A percentile compares a stretch with the other conserved stretches of the same genome.
Evolutionary conservation across 1,140 invertebrate species (phyloP).

Genomic region (Sinonovacula constricta): DNA sequence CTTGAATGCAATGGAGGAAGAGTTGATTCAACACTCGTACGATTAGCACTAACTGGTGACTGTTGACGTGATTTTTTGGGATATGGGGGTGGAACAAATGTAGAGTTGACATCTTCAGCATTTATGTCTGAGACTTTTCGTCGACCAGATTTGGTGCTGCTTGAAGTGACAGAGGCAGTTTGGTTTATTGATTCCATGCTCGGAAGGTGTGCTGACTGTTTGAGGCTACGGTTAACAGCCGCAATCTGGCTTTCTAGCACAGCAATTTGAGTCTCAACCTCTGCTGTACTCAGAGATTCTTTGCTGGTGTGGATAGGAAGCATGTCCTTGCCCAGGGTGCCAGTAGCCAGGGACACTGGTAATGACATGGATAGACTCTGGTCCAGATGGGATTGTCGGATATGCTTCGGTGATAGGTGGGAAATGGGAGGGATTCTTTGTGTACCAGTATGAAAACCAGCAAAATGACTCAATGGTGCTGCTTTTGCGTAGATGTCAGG

Average conservation of each 20-base stretch:
- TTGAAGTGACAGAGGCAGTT: constrained; percentile 27
- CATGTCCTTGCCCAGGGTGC: not conserved
- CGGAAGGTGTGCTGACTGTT: constrained; percentile 8
- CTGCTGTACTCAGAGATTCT: constrained; percentile 46
- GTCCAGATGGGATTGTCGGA: constrained; percentile 35
- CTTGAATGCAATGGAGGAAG: constrained; percentile 42
- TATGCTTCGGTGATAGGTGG: constrained; percentile 50
- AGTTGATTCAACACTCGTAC: not conserved
- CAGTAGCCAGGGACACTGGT: constrained; percentile 34
- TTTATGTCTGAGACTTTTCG: constrained; percentile 30
- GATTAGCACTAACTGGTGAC: constrained; percentile 20
- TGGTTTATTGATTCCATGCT: constrained; percentile 20
- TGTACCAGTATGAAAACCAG: constrained; percentile 16
- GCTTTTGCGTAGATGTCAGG: constrained; percentile 34
- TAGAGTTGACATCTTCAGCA: not conserved
- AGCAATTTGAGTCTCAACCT: constrained; percentile 46
- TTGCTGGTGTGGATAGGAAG: not conserved
- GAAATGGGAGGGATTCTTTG: constrained; percentile 45
- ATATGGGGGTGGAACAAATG: constrained; percentile 32
- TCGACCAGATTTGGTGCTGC: constrained; percentile 27
- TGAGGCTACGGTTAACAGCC: constrained; percentile 42
- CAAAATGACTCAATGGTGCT: constrained; percentile 4
- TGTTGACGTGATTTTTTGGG: constrained; percentile 42
- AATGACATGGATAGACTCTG: constrained; percentile 43
- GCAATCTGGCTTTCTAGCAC: constrained; percentile 42